Conservation (phyloP, 2,113 vertebrate genomes). For the Callorhinus ursinus region DNA sequence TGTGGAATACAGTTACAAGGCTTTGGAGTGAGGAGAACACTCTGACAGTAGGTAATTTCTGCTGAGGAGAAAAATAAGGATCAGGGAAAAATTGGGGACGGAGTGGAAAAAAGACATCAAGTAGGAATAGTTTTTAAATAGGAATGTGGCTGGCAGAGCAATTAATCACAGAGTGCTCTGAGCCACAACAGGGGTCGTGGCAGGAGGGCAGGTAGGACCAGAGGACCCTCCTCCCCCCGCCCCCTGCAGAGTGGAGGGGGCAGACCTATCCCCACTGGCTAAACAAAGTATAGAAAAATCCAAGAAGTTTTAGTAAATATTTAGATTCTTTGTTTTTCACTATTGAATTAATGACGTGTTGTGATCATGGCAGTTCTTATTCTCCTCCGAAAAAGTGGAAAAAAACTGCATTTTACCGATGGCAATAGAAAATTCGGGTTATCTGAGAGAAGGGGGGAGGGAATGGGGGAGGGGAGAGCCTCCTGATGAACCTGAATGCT, state of each 20-base stretch:
- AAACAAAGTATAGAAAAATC: not conserved
- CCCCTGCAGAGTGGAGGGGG: constrained; percentile 10
- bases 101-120: constrained; percentile 51
- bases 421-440: not conserved
- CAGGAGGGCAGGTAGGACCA: not conserved
- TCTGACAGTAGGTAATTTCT: constrained; percentile 51
- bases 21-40: not conserved
- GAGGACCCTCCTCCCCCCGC: not conserved
- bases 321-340: not conserved
- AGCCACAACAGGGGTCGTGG: constrained; percentile 38
- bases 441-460: rapidly evolving
- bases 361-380: rapidly evolving
- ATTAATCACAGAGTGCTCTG: constrained; percentile 77
- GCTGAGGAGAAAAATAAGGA: constrained; percentile 43
- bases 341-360: not conserved
- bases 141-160: constrained; percentile 73
- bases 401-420: not conserved
- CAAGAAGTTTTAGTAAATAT: constrained; percentile 36
- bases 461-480: rapidly evolving
- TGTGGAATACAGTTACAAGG: constrained; percentile 56
- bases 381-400: not conserved
- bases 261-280: not conserved
- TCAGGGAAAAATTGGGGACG: constrained; percentile 58
- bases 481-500: not conserved
- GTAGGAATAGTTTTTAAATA: constrained; percentile 76